Percentiles rank a stretch among this genome's conserved stretches.
These are phyloP conservation scores for Tympanuchus pallidicinctus DNA, from an alignment of 2,113 vertebrate genomes.

Conservation along the genomic window DNA sequence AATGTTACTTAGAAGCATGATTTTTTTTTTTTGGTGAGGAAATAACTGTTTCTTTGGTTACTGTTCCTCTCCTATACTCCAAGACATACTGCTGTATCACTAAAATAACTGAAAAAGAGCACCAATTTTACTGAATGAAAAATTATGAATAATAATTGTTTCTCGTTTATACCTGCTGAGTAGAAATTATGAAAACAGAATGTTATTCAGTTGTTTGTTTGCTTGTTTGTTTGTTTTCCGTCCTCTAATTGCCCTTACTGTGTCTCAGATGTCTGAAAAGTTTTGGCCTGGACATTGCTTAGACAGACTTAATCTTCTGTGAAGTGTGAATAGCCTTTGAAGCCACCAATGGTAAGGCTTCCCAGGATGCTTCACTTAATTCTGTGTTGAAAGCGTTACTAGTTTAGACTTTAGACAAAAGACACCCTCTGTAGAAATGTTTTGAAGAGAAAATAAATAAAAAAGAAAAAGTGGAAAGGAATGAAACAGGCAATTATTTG, in stretches of 20 bases:
- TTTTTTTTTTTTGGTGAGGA: background rate
- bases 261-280: background rate
- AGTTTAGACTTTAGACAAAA: slow-evolving; percentile 12
- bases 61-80: background rate
- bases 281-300: background rate
- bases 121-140: background rate
- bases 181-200: background rate
- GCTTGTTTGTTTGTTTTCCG: background rate
- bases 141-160: background rate
- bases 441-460: slow-evolving; percentile 80
- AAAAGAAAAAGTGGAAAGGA: slow-evolving; percentile 78
- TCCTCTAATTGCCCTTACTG: background rate
- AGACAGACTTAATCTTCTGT: background rate
- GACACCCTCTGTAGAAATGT: slow-evolving; percentile 61
- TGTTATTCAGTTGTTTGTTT: background rate
- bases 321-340: background rate
- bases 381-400: background rate
- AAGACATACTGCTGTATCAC: background rate
- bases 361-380: background rate
- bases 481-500: slow-evolving; percentile 82
- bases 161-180: background rate
- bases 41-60: background rate
- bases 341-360: background rate
- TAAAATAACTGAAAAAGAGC: background rate
- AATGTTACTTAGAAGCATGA: background rate